Evolutionary conservation across 2,797 vertebrate genomes (phyloP), one percentile per base, ranked within the genome.

Genomic region (Rhadinocentrus ornatus): DNA sequence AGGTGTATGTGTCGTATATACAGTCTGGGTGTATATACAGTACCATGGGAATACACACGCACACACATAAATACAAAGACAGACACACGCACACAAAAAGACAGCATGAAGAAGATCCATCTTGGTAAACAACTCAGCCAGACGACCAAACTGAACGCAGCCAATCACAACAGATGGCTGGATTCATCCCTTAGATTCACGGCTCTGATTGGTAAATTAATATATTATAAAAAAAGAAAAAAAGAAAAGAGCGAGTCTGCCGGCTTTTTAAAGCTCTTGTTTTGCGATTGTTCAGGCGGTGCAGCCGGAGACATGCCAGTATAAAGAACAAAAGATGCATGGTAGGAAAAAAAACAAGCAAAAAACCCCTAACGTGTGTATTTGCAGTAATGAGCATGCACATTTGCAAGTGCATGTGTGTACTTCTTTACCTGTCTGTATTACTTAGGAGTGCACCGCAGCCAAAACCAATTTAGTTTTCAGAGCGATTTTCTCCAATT

Each of bases 1-100:
- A 86, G 88, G 87, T 79, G 84, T 89, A 92, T 93, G 93, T 78
- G 87, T 89, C 89, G 90, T 94, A 93, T 94, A 94, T 94, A 93
- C 92, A 93, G 80, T 66, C 75, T 71, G 75, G 60, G 69, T 93
- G 91, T 94, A 93, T 93, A 93, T 93, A 93, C 91, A 85, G 58
- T 84, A 91, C 86, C 90, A 93, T 93, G 93, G 84, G 71, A 76
- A 65, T 71, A 91, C 81, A 82, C 84, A 82, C 85, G 83, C 81
- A 32, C 76, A 52, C 83, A 71, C 78, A 75, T 71, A 44, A 50
- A 68, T 41, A 67, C 18, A 68, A 53, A 80, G 55, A 74, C 75
- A 87, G 79, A 88, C 73, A 46, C 44, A 46, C 46, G n/a, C 20
- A 44, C 5, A 46, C 32, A 85, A 88, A 83, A 72, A 77, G 84